Conservation (phyloP, 1,140 invertebrate genomes). For the Tachypleus tridentatus region DNA sequence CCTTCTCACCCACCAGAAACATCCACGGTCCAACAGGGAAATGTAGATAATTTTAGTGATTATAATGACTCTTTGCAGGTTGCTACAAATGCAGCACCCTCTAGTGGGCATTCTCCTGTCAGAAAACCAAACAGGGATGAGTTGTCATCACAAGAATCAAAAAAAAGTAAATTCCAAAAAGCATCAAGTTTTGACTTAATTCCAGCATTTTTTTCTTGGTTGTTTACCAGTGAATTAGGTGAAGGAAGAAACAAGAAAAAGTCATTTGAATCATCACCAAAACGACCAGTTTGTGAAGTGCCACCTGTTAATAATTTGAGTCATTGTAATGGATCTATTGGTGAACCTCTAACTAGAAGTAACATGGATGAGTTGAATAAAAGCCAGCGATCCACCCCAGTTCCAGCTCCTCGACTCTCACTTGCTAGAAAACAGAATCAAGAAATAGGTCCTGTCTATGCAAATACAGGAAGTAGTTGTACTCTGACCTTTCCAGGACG, state of each 20-base stretch:
- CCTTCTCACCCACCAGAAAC: neutral
- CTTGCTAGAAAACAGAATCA: constrained; percentile 13
- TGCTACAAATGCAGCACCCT: no score
- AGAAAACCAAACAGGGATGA: neutral
- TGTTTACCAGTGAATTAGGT: neutral
- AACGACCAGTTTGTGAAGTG: neutral
- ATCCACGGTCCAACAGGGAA: no score
- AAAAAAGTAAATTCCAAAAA: constrained; percentile 17
- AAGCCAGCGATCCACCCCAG: constrained; percentile 10
- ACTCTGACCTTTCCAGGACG: constrained; percentile 13
- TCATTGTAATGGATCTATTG: constrained; percentile 7
- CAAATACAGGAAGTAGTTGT: constrained; percentile 12
- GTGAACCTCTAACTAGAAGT: constrained; percentile 5
- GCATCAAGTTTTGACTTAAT: constrained; percentile 21
- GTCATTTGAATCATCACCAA: neutral
- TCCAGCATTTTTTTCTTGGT: constrained; percentile 17
- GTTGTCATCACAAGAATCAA: constrained; percentile 3
- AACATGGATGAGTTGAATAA: constrained; percentile 9
- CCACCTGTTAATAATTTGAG: neutral
- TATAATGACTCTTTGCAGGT: no score
- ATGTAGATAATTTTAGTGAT: no score
- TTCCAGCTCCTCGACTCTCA: constrained; percentile 22
- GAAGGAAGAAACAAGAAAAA: neutral
- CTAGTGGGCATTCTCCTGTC: no score
- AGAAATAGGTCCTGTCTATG: constrained; percentile 19